A percentile compares a stretch with the other conserved stretches of the same genome.
These are phyloP conservation scores for Sander vitreus DNA, from an alignment of 2,113 vertebrate genomes.

Conservation along the genomic window DNA sequence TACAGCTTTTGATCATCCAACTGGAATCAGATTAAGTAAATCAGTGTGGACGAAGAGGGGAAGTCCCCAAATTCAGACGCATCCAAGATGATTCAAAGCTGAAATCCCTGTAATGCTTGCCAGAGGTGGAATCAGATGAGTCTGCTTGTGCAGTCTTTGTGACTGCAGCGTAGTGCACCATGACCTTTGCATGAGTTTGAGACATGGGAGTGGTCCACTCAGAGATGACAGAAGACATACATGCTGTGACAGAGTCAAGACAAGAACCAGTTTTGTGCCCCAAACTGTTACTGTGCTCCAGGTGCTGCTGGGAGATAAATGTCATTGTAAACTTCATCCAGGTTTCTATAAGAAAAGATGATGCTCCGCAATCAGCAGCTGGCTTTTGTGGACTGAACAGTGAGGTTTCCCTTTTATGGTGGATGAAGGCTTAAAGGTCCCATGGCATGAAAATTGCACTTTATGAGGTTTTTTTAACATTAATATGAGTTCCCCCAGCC, in stretches of 20 bases:
- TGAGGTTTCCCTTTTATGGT: slow-evolving; percentile 29
- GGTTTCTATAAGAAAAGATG: slow-evolving; percentile 48
- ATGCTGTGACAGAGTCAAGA: slow-evolving; percentile 7
- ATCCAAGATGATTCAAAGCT: slow-evolving; percentile 18
- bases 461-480: too few species aligned
- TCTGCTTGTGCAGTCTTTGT: neutral
- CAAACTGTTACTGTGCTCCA: neutral
- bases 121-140: slow-evolving; percentile 1
- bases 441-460: too few species aligned
- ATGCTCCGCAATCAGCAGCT: slow-evolving; percentile 48
- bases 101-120: neutral
- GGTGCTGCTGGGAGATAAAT: slow-evolving; percentile 36
- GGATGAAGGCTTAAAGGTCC: neutral
- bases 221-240: slow-evolving; percentile 8
- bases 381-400: slow-evolving; percentile 65
- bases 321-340: neutral
- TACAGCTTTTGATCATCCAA: neutral
- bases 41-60: neutral
- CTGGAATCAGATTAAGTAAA: slow-evolving; percentile 12
- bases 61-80: slow-evolving; percentile 18
- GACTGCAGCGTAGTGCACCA: neutral
- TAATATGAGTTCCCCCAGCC: too few species aligned
- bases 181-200: slow-evolving; percentile 19
- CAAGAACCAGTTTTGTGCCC: slow-evolving; percentile 27
- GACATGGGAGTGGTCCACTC: slow-evolving; percentile 8